A percentile compares a stretch with the other conserved stretches of the same genome.
These are phyloP conservation scores for Phataginus tricuspis DNA, from an alignment of 2,797 vertebrate species.

Conservation along the genomic window DNA sequence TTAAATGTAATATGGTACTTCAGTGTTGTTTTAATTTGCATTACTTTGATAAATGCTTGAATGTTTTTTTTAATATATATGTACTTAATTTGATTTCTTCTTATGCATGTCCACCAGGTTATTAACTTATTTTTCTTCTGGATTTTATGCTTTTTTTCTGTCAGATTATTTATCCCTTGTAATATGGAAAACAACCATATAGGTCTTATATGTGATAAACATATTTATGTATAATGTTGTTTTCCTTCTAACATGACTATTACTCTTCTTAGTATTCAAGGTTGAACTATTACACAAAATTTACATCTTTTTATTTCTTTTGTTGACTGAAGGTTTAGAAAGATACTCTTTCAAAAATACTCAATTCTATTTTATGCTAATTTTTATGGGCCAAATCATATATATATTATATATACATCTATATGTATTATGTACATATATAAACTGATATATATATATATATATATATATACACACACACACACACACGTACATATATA, in stretches of 20 bases:
- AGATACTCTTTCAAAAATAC: constrained; percentile 18
- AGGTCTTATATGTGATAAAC: constrained; percentile 30
- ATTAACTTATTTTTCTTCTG: constrained; percentile 1
- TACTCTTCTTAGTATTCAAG: constrained; percentile 39
- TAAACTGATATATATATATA: too few relatives aligned
- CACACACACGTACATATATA: background rate
- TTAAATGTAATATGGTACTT: constrained; percentile 5
- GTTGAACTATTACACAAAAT: background rate
- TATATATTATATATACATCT: background rate
- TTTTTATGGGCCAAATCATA: constrained; percentile 2
- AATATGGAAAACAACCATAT: background rate
- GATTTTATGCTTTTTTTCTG: constrained; percentile 7
- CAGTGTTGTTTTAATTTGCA: background rate
- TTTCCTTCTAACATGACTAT: background rate
- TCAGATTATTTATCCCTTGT: background rate
- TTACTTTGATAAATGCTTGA: constrained; percentile 25
- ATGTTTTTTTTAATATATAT: constrained; percentile 11
- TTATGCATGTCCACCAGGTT: background rate
- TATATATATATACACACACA: too few relatives aligned
- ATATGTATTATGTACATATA: background rate
- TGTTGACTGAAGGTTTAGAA: constrained; percentile 45
- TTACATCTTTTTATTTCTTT: constrained; percentile 14
- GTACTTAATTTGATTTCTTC: constrained; percentile 31
- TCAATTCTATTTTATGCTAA: constrained; percentile 17
- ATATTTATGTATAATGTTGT: constrained; percentile 10